phyloP scores from a whole-genome alignment of 1,140 invertebrate species.

The Papilio helenus region DNA sequence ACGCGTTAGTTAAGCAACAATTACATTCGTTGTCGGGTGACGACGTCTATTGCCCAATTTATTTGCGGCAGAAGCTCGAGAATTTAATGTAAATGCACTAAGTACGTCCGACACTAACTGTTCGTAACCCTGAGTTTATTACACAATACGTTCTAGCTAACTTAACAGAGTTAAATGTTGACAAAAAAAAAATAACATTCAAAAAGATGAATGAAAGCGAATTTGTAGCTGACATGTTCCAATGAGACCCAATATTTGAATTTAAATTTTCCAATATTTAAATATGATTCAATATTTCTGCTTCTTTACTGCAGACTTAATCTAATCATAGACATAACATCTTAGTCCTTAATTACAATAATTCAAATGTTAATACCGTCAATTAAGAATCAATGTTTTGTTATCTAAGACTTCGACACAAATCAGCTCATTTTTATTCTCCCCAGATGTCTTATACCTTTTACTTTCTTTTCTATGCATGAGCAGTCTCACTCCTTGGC shows the following conservation, averaged over 20 bases:
- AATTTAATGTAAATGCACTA: slow-evolving; percentile 15
- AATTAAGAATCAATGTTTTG: too few relatives aligned
- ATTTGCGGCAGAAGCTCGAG: slow-evolving; percentile 16
- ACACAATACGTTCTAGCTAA: background rate
- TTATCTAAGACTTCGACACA: background rate
- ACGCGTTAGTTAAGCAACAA: slow-evolving; percentile 22
- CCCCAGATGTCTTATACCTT: background rate
- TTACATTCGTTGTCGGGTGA: slow-evolving; percentile 26
- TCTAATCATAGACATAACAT: too few relatives aligned
- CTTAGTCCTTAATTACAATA: too few relatives aligned
- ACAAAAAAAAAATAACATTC: background rate
- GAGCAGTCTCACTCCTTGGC: background rate
- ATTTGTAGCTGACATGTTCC: too few relatives aligned
- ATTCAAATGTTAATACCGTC: too few relatives aligned
- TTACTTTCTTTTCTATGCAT: background rate
- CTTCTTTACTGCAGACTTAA: too few relatives aligned
- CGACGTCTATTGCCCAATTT: slow-evolving; percentile 20
- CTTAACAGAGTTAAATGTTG: background rate
- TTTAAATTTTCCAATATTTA: too few relatives aligned
- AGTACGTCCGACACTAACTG: background rate
- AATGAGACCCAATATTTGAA: too few relatives aligned
- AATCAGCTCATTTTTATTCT: background rate
- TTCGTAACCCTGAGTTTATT: background rate
- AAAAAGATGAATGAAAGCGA: background rate
- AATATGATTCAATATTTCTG: too few relatives aligned